Base-by-base conservation (phyloP, 2,888 invertebrate species). In the Macrophya annulata region DNA sequence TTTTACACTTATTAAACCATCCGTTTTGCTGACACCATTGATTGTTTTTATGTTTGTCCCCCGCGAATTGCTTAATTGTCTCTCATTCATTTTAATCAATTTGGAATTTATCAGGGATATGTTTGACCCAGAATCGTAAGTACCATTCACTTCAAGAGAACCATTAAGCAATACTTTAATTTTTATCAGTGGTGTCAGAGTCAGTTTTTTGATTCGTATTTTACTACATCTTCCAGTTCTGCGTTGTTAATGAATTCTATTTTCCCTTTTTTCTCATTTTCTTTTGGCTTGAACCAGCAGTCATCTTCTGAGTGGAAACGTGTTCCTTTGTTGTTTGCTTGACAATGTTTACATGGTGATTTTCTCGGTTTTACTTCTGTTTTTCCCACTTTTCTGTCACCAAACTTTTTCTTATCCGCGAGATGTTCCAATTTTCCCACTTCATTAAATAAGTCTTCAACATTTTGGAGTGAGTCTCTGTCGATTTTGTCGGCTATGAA, bases 401-500 rank as follows among this genome's bases (percentile, higher is more conserved):
- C 21, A 6, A 51, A 65, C 48, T 25, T 81, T 85, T 86, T 87
- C 51, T 86, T 87, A 45, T 85, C 48, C 25, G 76, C 84, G 68
- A 88, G 74, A 62, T 89, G 87, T 88, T 90, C 88, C 45, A 88
- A 84, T 85, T 86, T 88, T 82, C 88, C 88, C 72, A 90, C 85
- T 85, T 89, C 87, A 85, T 88, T 89, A 76, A 86, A 89, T 9
- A 89, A 77, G 84, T 88, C 87, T 87, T 87, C 77, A 21, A 88
- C 88, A 40, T 86, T 77, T 87, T 85, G 65, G 79, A 87, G 74
- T 71, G 85, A 68, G 76, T 87, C 87, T 83, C 89, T 88, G 85
- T 89, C 86, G 72, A 89, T 90, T 85, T 77, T 88, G 83, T 88
- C 86, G n/a, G 84, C 62, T 15, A 88, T 85, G 82, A 85, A 87